phyloP scores from a whole-genome alignment of 1,140 invertebrate species.

The Drosophila nasuta region DNA sequence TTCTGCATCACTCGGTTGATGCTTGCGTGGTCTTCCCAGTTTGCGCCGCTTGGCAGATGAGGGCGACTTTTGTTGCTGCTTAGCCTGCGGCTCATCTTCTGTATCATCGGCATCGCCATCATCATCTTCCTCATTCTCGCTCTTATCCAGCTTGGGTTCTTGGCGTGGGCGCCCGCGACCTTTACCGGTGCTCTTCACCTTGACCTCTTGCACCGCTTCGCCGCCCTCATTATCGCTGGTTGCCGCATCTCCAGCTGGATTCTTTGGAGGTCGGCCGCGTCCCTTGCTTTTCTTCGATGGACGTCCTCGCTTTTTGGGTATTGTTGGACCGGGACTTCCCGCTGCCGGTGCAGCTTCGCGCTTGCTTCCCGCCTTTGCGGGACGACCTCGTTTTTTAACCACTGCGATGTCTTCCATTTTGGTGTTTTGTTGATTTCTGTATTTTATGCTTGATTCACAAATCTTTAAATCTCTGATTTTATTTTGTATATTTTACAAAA shows the following conservation, averaged over 20 bases:
- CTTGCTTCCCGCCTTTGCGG: slow-evolving; percentile 42
- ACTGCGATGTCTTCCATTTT: slow-evolving; percentile 56
- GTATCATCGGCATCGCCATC: slow-evolving; percentile 18
- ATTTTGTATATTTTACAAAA: not conserved
- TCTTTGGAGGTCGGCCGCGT: slow-evolving; percentile 46
- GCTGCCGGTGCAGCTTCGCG: slow-evolving; percentile 1
- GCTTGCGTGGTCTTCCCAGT: slow-evolving; percentile 54
- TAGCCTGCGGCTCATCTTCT: slow-evolving; percentile 1
- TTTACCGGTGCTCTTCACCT: slow-evolving; percentile 34
- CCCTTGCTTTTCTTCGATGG: slow-evolving; percentile 55
- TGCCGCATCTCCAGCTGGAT: not conserved
- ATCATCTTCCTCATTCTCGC: slow-evolving; percentile 38
- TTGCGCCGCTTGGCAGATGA: slow-evolving; percentile 63
- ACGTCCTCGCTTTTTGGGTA: slow-evolving; percentile 64
- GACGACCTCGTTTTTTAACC: slow-evolving; percentile 64
- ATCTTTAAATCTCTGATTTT: not conserved
- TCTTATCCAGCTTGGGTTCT: not conserved
- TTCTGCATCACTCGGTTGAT: slow-evolving; percentile 60
- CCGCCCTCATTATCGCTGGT: not conserved
- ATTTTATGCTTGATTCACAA: not conserved
- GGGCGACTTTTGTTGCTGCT: slow-evolving; percentile 34
- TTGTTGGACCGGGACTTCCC: slow-evolving; percentile 23
- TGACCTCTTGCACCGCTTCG: not conserved
- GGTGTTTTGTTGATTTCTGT: not conserved
- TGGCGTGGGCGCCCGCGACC: slow-evolving; percentile 70